Base-by-base conservation (phyloP, 2,113 vertebrate species). In the Protobothrops mucrosquamatus region DNA sequence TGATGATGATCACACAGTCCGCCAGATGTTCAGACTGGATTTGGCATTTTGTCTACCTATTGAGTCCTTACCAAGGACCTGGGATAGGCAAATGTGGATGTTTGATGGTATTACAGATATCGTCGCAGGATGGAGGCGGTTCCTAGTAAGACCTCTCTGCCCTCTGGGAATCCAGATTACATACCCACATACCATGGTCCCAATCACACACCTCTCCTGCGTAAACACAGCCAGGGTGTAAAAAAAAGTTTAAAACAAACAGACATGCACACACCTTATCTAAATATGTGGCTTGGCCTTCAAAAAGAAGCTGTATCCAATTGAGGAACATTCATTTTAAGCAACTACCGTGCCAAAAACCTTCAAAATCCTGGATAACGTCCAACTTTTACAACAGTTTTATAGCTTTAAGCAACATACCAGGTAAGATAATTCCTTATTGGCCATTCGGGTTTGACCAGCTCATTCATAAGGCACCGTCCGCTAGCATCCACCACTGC, bases 371-470 rank as follows among this genome's bases (percentile, higher is more conserved):
- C 29, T 12, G 46, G 39, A 11, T 3, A 0, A 23, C 20, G 43
- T 8, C 43, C 46, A 43, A 15, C 1, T 81, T 89, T 89, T 81
- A 29, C 69, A 43, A 51, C 0, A n/a, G 39, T 26, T n/a, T n/a
- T 85, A 4, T 22, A 14, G 24, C 22, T 1, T 0, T 2, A 86
- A 87, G 81, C 43, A 43, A 92, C 94, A 88, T 98, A 99, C 99
- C 96, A 97, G 93, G 99, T 99, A 89, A 98, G 95, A 96, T 99
- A 99, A 97, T 99, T 94, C 20, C 98, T 1, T 93, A 99, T 98
- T 0, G n/a, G 92, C 89, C 96, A 97, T 57, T 96, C 94, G 1
- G 99, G 99, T 94, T 98, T 99, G 91, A 99, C 98, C 3, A 99
- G 97, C 0, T 99, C 97, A 1, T 99, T 98, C 96, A 99, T 92